Percentiles rank a stretch among this genome's conserved stretches.
Evolutionary conservation across 2,797 vertebrate species (phyloP).

Genomic region (Chiropotes sagulatus): DNA sequence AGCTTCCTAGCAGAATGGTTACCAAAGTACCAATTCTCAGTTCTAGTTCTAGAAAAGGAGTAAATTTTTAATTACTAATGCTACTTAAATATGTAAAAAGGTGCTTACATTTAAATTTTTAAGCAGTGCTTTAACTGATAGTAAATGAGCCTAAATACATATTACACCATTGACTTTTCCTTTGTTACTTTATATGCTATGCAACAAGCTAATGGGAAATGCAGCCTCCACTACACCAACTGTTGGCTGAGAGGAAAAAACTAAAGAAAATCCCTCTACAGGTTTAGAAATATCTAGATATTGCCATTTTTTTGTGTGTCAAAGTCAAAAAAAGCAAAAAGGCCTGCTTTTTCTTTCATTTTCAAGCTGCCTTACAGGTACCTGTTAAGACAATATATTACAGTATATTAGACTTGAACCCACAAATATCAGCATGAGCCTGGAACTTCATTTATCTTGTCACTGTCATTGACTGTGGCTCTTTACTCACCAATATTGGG

Average conservation of each 20-base stretch:
- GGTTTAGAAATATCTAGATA: constrained; percentile 13
- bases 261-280: not conserved
- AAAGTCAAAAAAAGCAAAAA: not conserved
- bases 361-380: not conserved
- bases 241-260: not conserved
- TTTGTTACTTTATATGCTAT: not conserved
- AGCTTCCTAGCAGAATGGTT: not conserved
- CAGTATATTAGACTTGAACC: not conserved
- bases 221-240: not conserved
- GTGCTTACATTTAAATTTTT: not conserved
- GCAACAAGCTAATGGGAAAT: not conserved
- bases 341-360: not conserved
- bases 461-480: not conserved
- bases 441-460: not conserved
- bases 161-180: not conserved
- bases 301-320: not conserved
- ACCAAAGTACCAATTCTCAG: not conserved
- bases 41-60: not conserved
- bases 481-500: not conserved
- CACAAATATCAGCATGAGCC: not conserved
- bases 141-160: not conserved
- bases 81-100: not conserved
- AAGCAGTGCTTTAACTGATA: not conserved
- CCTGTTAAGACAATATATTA: not conserved
- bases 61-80: not conserved